Percentiles rank a stretch among this genome's conserved stretches.
Evolutionary conservation across 1,140 invertebrate genomes (phyloP).

Genomic region (Ridgeia piscesae): DNA sequence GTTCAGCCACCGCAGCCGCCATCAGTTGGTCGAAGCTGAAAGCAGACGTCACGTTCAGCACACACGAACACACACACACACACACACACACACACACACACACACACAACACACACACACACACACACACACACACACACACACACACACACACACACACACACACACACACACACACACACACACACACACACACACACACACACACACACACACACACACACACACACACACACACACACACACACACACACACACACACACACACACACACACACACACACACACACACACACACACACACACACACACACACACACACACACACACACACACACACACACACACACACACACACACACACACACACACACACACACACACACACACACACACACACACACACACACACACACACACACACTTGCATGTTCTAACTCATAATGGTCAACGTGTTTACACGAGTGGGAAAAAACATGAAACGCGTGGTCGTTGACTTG

Average conservation of each 20-base stretch:
- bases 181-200: slow-evolving; percentile 21
- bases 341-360: too few species aligned
- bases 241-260: too few species aligned
- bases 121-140: slow-evolving; percentile 23
- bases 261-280: too few species aligned
- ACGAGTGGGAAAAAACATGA: too few species aligned
- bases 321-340: too few species aligned
- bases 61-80: background rate
- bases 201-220: slow-evolving; percentile 23
- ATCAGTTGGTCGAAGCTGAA: slow-evolving; percentile 81
- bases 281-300: too few species aligned
- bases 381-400: slow-evolving; percentile 12
- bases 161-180: slow-evolving; percentile 27
- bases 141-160: slow-evolving; percentile 18
- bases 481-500: too few species aligned
- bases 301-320: too few species aligned
- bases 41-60: background rate
- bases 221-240: background rate
- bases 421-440: too few species aligned
- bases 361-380: too few species aligned
- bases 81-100: background rate
- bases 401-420: slow-evolving; percentile 27
- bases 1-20: slow-evolving; percentile 71
- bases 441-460: too few species aligned
- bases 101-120: background rate